These are phyloP conservation scores for Carduelis carduelis DNA, from an alignment of 2,797 vertebrate species.

Conservation along the genomic window DNA sequence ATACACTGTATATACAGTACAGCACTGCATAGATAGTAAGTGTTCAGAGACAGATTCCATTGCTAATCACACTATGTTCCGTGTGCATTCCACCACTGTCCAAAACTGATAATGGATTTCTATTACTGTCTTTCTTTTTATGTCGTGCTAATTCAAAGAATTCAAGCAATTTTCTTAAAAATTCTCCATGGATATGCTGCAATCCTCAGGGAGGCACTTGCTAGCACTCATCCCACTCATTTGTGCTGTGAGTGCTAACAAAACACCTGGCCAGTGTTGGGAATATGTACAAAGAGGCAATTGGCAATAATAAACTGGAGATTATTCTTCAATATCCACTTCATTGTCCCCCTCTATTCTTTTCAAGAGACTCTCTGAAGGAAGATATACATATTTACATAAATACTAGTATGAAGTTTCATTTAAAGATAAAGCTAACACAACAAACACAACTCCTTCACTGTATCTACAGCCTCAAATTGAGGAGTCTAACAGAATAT, in stretches of 20 bases:
- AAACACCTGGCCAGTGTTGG: not conserved
- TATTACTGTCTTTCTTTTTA: not conserved
- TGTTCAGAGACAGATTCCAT: not conserved
- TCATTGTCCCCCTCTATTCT: not conserved
- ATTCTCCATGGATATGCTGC: rapidly evolving
- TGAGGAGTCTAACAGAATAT: not conserved
- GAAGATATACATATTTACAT: not conserved
- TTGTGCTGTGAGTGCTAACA: not conserved
- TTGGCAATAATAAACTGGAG: not conserved
- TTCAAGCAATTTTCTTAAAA: not conserved
- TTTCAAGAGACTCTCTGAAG: not conserved
- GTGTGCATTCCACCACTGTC: not conserved
- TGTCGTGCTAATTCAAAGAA: not conserved
- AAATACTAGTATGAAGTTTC: not conserved
- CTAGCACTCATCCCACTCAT: not conserved
- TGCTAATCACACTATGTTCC: not conserved
- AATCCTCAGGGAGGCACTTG: not conserved
- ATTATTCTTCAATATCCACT: not conserved
- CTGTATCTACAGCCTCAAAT: not conserved
- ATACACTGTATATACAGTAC: not conserved
- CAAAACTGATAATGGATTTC: not conserved
- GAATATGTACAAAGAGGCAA: not conserved
- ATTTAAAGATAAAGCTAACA: not conserved
- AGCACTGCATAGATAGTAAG: not conserved
- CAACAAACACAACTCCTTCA: not conserved